phyloP scores from a whole-genome alignment of 2,797 vertebrate species.

The Melanotaenia parkinsoni region DNA sequence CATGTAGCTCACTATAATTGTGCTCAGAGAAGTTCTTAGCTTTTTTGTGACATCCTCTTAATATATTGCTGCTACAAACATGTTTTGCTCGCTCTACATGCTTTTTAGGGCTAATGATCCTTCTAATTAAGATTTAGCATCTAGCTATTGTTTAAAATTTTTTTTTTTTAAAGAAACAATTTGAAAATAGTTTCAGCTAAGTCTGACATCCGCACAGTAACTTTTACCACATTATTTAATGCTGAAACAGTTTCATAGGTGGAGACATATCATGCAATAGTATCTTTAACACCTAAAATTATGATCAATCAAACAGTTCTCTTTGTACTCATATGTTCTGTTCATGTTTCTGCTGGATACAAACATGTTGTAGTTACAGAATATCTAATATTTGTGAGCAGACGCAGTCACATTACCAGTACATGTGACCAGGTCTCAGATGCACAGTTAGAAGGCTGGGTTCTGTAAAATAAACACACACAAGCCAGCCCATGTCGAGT shows the following conservation, averaged over 20 bases:
- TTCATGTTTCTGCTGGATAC: slow-evolving; percentile 10
- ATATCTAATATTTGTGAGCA: slow-evolving; percentile 40
- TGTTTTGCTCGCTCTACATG: slow-evolving; percentile 14
- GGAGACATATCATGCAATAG: neutral
- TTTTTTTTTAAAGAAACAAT: neutral
- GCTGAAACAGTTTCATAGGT: neutral
- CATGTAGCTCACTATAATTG: slow-evolving; percentile 29
- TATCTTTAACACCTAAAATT: slow-evolving; percentile 20
- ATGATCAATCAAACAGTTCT: slow-evolving; percentile 14
- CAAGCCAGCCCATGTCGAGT: slow-evolving; percentile 26
- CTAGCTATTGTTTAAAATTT: neutral
- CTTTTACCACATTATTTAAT: neutral
- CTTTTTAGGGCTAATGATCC: neutral
- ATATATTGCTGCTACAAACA: slow-evolving; percentile 32
- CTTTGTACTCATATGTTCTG: slow-evolving; percentile 36
- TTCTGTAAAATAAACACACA: slow-evolving; percentile 57
- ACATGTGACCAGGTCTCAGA: slow-evolving; percentile 56
- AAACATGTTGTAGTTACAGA: slow-evolving; percentile 23
- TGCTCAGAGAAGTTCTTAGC: slow-evolving; percentile 21
- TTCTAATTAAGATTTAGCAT: slow-evolving; percentile 23
- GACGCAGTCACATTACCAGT: slow-evolving; percentile 59
- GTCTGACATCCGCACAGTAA: neutral
- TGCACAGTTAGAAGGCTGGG: slow-evolving; percentile 31
- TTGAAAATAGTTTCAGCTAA: neutral
- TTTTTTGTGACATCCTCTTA: slow-evolving; percentile 21